Conservation (phyloP, 2,797 vertebrate genomes). For the Sciurus carolinensis region DNA sequence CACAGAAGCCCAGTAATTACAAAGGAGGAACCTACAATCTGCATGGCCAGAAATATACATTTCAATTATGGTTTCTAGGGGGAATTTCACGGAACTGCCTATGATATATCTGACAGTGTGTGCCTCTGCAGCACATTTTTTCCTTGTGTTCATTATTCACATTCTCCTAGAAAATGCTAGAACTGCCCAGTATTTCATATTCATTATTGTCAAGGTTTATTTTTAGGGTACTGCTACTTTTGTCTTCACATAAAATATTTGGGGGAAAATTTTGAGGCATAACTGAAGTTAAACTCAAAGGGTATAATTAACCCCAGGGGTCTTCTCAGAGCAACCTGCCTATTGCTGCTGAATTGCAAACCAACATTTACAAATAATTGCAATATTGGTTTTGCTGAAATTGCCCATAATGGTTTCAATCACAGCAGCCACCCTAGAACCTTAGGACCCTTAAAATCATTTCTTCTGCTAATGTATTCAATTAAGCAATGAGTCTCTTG, state of each 20-base stretch:
- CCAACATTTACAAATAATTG: constrained; percentile 84
- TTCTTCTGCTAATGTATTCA: constrained; percentile 46
- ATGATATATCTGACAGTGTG: not conserved
- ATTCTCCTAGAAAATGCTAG: constrained; percentile 41
- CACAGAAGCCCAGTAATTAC: constrained; percentile 22
- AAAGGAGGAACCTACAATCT: not conserved
- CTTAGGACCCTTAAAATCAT: constrained; percentile 63
- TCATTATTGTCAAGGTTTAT: constrained; percentile 49
- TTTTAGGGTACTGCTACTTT: constrained; percentile 62
- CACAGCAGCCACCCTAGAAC: constrained; percentile 66
- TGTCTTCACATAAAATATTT: constrained; percentile 73
- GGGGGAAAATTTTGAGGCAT: constrained; percentile 46
- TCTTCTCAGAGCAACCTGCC: constrained; percentile 73
- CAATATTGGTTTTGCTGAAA: constrained; percentile 80
- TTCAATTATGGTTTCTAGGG: constrained; percentile 14
- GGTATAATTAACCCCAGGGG: constrained; percentile 78
- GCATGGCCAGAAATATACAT: constrained; percentile 35
- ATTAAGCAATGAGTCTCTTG: constrained; percentile 6
- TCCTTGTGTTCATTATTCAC: not conserved
- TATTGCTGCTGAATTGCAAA: constrained; percentile 77
- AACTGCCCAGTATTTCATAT: not conserved
- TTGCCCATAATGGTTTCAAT: constrained; percentile 79
- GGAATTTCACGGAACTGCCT: constrained; percentile 6
- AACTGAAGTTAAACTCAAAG: constrained; percentile 69
- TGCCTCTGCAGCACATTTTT: not conserved